phyloP scores from a whole-genome alignment of 2,888 invertebrate genomes.

The Chrysotoxum bicinctum region DNA sequence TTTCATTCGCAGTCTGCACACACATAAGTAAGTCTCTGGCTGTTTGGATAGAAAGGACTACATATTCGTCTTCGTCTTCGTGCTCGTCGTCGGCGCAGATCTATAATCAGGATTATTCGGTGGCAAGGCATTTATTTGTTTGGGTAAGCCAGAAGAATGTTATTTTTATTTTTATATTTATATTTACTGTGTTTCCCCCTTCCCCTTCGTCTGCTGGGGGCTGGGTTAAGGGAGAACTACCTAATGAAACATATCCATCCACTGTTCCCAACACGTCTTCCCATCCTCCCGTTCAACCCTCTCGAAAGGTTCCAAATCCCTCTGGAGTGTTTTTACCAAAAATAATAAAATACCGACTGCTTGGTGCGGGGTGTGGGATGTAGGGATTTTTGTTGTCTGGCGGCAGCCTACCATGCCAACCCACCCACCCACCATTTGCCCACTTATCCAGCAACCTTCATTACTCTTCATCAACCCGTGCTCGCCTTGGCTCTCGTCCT shows the following conservation, averaged over 20 bases:
- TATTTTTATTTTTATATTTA: constrained; percentile 43
- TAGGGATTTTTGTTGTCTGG: constrained; percentile 59
- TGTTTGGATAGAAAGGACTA: background rate
- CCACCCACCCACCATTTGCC: constrained; percentile 3
- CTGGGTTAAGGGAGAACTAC: background rate
- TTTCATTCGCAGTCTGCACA: constrained; percentile 9
- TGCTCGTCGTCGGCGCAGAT: constrained; percentile 7
- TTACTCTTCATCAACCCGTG: constrained; percentile 7
- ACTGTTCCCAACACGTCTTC: background rate
- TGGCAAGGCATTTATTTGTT: constrained; percentile 62
- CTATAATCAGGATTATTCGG: constrained; percentile 50
- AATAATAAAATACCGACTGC: constrained; percentile 7
- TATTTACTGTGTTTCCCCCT: background rate
- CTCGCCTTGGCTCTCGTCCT: background rate
- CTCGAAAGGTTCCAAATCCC: constrained; percentile 1
- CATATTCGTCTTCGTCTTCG: constrained; percentile 1
- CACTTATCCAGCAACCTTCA: constrained; percentile 6
- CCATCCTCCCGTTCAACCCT: background rate
- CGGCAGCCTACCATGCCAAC: constrained; percentile 42
- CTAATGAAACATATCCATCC: constrained; percentile 6
- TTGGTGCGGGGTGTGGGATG: background rate
- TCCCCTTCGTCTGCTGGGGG: background rate
- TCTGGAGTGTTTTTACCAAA: constrained; percentile 9
- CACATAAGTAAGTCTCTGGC: constrained; percentile 5
- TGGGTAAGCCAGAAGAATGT: constrained; percentile 59